phyloP scores from a whole-genome alignment of 2,113 vertebrate species.

The Sceloporus tristichus region DNA sequence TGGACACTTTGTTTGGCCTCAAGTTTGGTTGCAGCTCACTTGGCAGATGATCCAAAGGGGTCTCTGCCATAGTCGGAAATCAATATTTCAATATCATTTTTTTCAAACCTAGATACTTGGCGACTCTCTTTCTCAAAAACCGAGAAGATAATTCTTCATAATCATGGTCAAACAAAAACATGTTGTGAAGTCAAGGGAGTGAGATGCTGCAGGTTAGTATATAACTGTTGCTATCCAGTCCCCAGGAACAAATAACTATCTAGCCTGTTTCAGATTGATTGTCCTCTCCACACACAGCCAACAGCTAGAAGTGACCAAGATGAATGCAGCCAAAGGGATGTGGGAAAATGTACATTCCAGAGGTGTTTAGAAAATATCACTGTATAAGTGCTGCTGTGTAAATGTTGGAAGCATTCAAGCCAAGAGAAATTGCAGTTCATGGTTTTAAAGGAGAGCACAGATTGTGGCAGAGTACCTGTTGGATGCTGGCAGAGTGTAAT shows the following conservation, averaged over 20 bases:
- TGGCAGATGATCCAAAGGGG: too few species aligned
- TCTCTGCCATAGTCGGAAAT: too few species aligned
- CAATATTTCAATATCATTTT: conserved; percentile 3
- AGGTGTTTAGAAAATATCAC: not conserved
- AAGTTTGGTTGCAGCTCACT: too few species aligned
- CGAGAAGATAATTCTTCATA: conserved; percentile 83
- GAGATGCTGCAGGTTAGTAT: conserved; percentile 86
- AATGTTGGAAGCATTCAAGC: too few species aligned
- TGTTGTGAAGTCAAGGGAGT: conserved; percentile 80
- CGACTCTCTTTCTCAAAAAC: conserved; percentile 88
- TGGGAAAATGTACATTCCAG: not conserved
- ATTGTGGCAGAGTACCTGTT: too few species aligned
- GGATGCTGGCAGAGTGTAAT: not conserved
- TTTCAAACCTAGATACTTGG: conserved; percentile 77
- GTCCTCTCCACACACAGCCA: too few species aligned
- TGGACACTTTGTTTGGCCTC: too few species aligned
- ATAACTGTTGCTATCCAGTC: too few species aligned
- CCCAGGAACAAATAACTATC: too few species aligned
- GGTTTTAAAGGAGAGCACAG: not conserved
- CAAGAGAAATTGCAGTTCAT: too few species aligned
- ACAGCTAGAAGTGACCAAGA: not conserved
- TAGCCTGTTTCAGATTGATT: too few species aligned
- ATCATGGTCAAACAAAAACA: conserved; percentile 81
- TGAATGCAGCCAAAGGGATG: not conserved
- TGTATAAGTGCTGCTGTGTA: too few species aligned